Percentiles rank a stretch among this genome's conserved stretches.
These are phyloP conservation scores for Mactra quadrangularis DNA, from an alignment of 1,140 invertebrate species.

Conservation along the genomic window DNA sequence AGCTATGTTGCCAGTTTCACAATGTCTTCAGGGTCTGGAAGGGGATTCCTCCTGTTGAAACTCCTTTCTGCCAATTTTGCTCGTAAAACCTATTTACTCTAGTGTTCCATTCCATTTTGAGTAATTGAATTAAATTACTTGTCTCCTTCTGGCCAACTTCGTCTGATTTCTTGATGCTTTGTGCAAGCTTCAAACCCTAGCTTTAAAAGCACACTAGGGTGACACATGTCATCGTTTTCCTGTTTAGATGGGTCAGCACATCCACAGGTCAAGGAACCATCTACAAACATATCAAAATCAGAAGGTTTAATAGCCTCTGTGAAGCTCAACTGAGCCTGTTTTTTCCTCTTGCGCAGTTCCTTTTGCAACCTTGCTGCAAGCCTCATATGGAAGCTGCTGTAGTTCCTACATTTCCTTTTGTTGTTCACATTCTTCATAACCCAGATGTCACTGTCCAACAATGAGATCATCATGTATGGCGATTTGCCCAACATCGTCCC, in stretches of 20 bases:
- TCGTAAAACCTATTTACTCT: neutral
- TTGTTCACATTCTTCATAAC: conserved; percentile 26
- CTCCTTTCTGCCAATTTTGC: neutral
- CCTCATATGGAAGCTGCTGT: neutral
- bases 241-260: too few species aligned
- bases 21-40: conserved; percentile 34
- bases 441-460: neutral
- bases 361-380: conserved; percentile 15
- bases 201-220: conserved; percentile 15
- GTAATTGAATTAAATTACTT: neutral
- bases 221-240: neutral
- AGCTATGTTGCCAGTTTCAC: conserved; percentile 1
- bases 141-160: neutral
- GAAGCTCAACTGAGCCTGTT: neutral
- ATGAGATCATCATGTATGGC: conserved; percentile 8
- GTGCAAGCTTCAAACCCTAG: neutral
- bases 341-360: neutral
- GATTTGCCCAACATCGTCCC: neutral
- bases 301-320: neutral
- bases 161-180: neutral
- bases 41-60: conserved; percentile 16
- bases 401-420: conserved; percentile 2
- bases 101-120: conserved; percentile 13
- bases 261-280: conserved; percentile 1
- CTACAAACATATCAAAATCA: conserved; percentile 21